A percentile compares a stretch with the other conserved stretches of the same genome.
phyloP scores from a whole-genome alignment of 2,888 invertebrate species.

The Chromoteleia sp. region DNA sequence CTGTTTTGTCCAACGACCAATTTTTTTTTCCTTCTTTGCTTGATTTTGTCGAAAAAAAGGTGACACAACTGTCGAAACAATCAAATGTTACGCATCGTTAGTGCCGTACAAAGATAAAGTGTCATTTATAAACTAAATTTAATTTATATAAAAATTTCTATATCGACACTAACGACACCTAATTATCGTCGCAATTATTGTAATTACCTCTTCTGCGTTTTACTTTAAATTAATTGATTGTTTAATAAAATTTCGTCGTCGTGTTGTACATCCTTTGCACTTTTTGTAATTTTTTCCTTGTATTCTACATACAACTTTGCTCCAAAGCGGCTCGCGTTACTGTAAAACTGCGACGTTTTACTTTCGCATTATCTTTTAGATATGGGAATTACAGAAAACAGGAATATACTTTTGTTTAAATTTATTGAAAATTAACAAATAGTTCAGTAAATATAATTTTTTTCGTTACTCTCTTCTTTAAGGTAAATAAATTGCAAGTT shows the following conservation, averaged over 20 bases:
- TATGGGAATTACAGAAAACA: not conserved
- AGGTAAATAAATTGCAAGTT: too few species aligned
- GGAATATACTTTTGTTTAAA: too few species aligned
- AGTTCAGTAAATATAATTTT: too few species aligned
- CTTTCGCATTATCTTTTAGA: not conserved
- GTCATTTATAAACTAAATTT: conserved; percentile 44
- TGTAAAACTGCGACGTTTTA: not conserved
- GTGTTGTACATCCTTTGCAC: conserved; percentile 1
- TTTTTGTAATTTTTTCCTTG: conserved; percentile 35
- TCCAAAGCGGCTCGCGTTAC: conserved; percentile 35
- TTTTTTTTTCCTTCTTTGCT: conserved; percentile 3
- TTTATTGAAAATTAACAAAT: too few species aligned
- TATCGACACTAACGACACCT: conserved; percentile 25
- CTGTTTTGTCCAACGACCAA: conserved; percentile 10
- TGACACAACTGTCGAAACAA: conserved; percentile 17
- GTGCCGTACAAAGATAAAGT: conserved; percentile 31
- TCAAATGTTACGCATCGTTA: not conserved
- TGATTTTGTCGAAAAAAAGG: not conserved
- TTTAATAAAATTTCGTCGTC: conserved; percentile 15
- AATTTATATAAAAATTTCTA: conserved; percentile 57
- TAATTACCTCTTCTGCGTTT: conserved; percentile 5
- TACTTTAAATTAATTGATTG: conserved; percentile 26
- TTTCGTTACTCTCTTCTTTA: too few species aligned
- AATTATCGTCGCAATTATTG: conserved; percentile 17
- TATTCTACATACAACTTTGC: conserved; percentile 41